phyloP scores from a whole-genome alignment of 2,797 vertebrate species.

The Trichosurus vulpecula region DNA sequence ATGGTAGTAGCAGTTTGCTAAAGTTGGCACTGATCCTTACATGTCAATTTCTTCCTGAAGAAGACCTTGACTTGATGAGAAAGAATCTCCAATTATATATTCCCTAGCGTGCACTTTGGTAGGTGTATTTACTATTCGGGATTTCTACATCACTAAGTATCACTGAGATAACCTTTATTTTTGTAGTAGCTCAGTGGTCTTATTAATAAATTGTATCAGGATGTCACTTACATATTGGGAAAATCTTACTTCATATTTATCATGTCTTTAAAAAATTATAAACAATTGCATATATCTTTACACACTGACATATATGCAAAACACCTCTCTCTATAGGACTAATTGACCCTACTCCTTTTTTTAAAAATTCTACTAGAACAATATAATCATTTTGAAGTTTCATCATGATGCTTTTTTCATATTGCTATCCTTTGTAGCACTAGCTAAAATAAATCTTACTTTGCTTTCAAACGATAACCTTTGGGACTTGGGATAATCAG shows the following conservation, averaged over 20 bases:
- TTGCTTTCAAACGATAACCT: not conserved
- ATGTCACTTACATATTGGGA: not conserved
- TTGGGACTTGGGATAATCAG: not conserved
- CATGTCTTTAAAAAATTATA: not conserved
- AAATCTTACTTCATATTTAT: not conserved
- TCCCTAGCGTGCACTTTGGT: not conserved
- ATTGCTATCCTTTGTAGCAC: not conserved
- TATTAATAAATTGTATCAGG: not conserved
- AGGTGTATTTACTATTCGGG: not conserved
- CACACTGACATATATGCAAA: not conserved
- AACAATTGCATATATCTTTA: not conserved
- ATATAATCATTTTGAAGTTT: not conserved
- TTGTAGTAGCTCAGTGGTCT: not conserved
- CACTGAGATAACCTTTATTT: not conserved
- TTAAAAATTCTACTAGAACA: not conserved
- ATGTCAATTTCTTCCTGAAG: slow-evolving; percentile 2
- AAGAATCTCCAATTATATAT: not conserved
- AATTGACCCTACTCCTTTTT: not conserved
- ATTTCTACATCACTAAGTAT: not conserved
- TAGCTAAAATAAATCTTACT: not conserved
- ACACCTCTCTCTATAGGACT: not conserved
- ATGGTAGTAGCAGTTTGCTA: slow-evolving; percentile 29
- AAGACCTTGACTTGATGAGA: not conserved
- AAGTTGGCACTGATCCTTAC: not conserved
- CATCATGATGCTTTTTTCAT: not conserved